A percentile compares a stretch with the other conserved stretches of the same genome.
These are phyloP conservation scores for Drusus annulatus DNA, from an alignment of 1,140 invertebrate genomes.

Conservation along the genomic window DNA sequence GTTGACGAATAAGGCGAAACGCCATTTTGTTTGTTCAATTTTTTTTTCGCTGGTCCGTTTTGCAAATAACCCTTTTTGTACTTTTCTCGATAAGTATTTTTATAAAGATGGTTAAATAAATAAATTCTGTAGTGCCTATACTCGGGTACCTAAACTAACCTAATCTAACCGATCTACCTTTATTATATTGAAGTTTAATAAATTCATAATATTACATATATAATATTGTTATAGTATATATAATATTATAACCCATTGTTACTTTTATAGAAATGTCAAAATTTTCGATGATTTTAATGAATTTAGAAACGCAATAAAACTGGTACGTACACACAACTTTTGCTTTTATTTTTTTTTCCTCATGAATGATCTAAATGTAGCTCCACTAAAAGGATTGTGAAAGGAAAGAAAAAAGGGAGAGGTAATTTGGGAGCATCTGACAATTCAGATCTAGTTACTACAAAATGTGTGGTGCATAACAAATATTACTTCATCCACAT, in stretches of 20 bases:
- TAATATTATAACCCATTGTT: not conserved
- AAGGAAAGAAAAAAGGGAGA: too few relatives aligned
- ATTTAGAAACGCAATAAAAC: conserved; percentile 25
- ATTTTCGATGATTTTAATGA: not conserved
- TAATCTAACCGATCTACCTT: conserved; percentile 18
- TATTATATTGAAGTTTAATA: not conserved
- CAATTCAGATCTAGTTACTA: too few relatives aligned
- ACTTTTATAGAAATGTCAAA: conserved; percentile 15
- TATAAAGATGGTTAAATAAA: not conserved
- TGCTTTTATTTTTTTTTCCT: too few relatives aligned
- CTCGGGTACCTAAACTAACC: conserved; percentile 32
- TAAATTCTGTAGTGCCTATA: conserved; percentile 32
- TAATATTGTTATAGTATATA: not conserved
- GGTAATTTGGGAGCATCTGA: too few relatives aligned
- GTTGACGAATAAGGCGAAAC: too few relatives aligned
- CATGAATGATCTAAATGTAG: too few relatives aligned
- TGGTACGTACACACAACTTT: not conserved
- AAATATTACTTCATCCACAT: too few relatives aligned
- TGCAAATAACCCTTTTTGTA: not conserved
- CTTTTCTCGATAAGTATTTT: not conserved
- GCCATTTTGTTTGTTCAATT: too few relatives aligned
- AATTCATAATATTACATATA: too few relatives aligned
- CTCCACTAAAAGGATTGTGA: too few relatives aligned
- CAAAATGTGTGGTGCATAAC: too few relatives aligned
- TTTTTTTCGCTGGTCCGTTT: not conserved